Evolutionary conservation across 2,797 vertebrate species (phyloP).

Genomic region (Phataginus tricuspis): DNA sequence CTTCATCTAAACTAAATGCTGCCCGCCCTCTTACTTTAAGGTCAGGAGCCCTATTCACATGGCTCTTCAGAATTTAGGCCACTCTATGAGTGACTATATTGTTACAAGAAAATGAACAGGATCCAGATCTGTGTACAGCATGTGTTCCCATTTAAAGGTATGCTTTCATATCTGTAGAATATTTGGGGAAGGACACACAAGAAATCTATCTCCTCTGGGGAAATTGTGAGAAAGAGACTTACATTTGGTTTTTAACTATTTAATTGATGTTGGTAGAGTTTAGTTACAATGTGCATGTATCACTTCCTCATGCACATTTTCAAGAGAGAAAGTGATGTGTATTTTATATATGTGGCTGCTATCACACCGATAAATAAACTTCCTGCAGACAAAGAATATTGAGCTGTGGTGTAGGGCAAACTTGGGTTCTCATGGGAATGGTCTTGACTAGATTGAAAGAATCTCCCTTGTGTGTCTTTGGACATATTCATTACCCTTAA

Average conservation of each 20-base stretch:
- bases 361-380: neutral
- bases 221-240: neutral
- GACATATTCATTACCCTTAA: neutral
- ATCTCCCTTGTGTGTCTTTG: neutral
- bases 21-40: neutral
- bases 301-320: neutral
- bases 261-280: neutral
- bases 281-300: neutral
- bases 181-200: neutral
- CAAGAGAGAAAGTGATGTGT: neutral
- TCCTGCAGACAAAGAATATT: neutral
- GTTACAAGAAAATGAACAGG: neutral
- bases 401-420: neutral
- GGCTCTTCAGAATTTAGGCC: neutral
- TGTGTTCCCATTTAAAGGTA: neutral
- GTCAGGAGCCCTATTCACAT: neutral
- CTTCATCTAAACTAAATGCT: neutral
- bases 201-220: neutral
- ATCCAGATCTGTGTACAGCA: neutral
- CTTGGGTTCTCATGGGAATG: neutral
- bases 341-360: neutral
- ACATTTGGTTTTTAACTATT: neutral
- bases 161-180: neutral
- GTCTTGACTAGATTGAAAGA: neutral
- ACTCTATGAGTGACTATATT: neutral